Evolutionary conservation across 1,140 invertebrate species (phyloP), one percentile per base, ranked within the genome.

Genomic region (Paralvinella palmiformis): DNA sequence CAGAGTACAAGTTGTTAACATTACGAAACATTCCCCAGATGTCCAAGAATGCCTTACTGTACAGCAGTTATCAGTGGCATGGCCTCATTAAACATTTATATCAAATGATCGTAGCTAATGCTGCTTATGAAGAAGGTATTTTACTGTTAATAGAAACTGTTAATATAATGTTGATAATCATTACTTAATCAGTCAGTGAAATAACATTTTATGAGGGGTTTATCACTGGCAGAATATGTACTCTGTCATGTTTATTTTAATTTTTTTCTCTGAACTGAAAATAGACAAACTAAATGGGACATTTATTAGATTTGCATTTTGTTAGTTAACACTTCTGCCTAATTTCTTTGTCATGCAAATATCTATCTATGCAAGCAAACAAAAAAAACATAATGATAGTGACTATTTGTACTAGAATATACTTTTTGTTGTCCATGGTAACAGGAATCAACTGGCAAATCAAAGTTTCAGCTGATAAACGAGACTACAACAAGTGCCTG

Each of bases 71-170:
- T 63, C 75, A 79, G 62, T 81, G 80, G 80, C 69, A 69, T 22
- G 74, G 77, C 1, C 66, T 80, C 17, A 56, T 81, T 7, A 80
- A 80, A 69, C 75, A 78, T 62, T 71, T 80, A 0, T 62, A 75
- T 27, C 76, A 80, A 65, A 81, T 80, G 78, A 65, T 78, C n/a
- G 73, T 81, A 45, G 73, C 77, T 36, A 72, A 78, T 67, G 72
- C 79, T 35, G 64, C 73, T 1, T 75, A 79, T 72, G 76, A 79
- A 59, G 79, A 81, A 74, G 78, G 78, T 80, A 59, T 27, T 59
- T 29, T n/a, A 15, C n/a, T 36, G 15, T 59, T 35, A 13, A 7
- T 41, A 35, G 15, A 56, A 36, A 52, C 62, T 31, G n/a, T 15
- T 10, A 10, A 60, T 15, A 17, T 13, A 29, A 55, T 20, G 52